Base-by-base conservation (phyloP, 2,797 vertebrate genomes). In the Hypotaenidia okinawae region DNA sequence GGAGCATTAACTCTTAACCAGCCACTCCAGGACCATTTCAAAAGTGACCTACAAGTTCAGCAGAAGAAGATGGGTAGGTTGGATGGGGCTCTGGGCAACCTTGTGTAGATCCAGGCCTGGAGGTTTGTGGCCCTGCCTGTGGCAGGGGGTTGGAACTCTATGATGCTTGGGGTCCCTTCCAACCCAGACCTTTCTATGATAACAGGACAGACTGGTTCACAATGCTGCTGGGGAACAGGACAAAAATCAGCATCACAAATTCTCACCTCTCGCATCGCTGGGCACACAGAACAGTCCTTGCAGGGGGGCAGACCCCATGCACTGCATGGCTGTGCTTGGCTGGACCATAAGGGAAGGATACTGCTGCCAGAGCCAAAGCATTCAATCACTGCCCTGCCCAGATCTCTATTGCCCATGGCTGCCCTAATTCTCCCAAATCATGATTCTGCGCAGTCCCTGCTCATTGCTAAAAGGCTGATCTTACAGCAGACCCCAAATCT, bases 1-100 rank as follows among this genome's bases (percentile, higher is more conserved):
- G 37, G 55, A 94, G 54, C 19, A 37, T 78, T 86, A 94, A 83
- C 79, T 73, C 30, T 93, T 95, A 79, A 57, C 39, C 24, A 47
- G 11, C 66, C 49, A 64, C 54, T 89, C 13, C n/a, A 59, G n/a
- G 24, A 39, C 24, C 25, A 4, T 80, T 96, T 94, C 89, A 82
- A 58, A 88, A 8, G 37, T 30, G 52, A 89, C 35, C 5, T 70
- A 9, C 27, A 67, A 32, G 15, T 43, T 77, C 45, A 52, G 13
- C 16, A 4, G 13, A 52, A 74, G 49, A 77, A 59, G 35, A 10
- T 28, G 8, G 4, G 57, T 93, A 57, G 18, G 43, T 43, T 43
- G 43, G 43, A 43, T 43, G 43, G 43, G 43, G 43, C 18, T 18
- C 43, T 43, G 18, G 43, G 43, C 43, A 43, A 43, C 43, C 43